Percentiles rank a stretch among this genome's conserved stretches.
Conservation (phyloP, 2,888 invertebrate species). For the Endomychus coccineus region DNA sequence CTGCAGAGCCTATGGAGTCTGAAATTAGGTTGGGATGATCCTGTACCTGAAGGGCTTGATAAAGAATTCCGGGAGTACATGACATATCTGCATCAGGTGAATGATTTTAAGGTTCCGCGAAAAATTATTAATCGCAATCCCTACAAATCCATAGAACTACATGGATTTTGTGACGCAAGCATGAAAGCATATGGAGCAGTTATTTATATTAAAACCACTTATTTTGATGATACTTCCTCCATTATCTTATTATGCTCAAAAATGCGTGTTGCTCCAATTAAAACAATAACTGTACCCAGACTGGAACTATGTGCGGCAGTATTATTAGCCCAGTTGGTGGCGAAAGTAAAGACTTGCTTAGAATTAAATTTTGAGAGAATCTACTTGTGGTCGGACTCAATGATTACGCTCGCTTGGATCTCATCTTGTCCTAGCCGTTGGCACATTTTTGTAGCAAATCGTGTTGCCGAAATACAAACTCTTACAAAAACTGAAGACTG, state of each 20-base stretch:
- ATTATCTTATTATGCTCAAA: conserved; percentile 20
- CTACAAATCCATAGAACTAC: too few relatives aligned
- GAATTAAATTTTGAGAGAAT: conserved; percentile 1
- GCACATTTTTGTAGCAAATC: conserved; percentile 2
- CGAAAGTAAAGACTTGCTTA: conserved; percentile 9
- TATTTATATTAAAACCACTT: conserved; percentile 17
- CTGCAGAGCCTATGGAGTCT: conserved; percentile 15
- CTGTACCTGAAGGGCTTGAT: conserved; percentile 7
- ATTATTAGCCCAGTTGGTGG: conserved; percentile 11
- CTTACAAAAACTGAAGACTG: conserved; percentile 1
- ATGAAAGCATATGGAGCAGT: conserved; percentile 22
- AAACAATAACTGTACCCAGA: conserved; percentile 19
- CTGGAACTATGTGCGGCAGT: conserved; percentile 21
- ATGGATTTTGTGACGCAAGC: conserved; percentile 25
- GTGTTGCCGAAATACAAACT: conserved; percentile 4
- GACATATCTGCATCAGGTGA: conserved; percentile 6
- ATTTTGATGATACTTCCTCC: conserved; percentile 3
- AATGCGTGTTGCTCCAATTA: conserved; percentile 20
- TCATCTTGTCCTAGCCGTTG: background rate
- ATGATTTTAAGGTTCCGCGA: conserved; percentile 9
- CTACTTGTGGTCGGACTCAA: conserved; percentile 16
- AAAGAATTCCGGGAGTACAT: conserved; percentile 10
- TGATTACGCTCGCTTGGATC: conserved; percentile 14
- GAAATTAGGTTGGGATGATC: conserved; percentile 14
- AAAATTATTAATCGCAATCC: too few relatives aligned